Base-by-base conservation (phyloP, 2,888 invertebrate genomes). In the Eupeodes latifasciatus region DNA sequence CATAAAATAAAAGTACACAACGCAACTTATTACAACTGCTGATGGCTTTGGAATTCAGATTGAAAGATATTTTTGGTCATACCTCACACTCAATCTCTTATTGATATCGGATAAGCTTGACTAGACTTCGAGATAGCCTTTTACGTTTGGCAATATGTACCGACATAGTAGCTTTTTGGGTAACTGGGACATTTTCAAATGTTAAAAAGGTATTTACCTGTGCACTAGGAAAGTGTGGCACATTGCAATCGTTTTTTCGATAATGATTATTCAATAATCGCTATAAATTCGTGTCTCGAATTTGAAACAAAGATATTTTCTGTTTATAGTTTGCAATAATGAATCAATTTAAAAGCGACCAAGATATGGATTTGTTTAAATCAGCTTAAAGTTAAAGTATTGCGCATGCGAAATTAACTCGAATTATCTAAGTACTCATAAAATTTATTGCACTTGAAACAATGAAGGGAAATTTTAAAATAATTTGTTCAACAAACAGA, bases 1-100 rank as follows among this genome's bases (percentile, higher is more conserved):
- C 11, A 47, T 61, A 36, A 11, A 40, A 16, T 9, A 61, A 53
- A 69, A 78, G 55, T 75, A 84, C 75, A 49, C 75, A 72, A 81
- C 67, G 6, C 40, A 55, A 49, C 34, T 19, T 49, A 51, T 12
- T 27, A 27, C 27, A 27, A 55, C 5, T 76, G 51, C 36, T 27
- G 47, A 1, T 71, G 66, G 49, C 36, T 64, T 19, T 40, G n/a
- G 12, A 49, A 55, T 40, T 40, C 5, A 71, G 40, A 71, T 71
- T 71, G 2, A 55, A 27, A 34, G 40, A 44, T 19, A 27, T 55
- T 11, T 27, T 57, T 57, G 19, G 0, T 27, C 27, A 14, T 59
- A 27, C 9, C 19, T 53, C 19, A 19, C 19, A 19, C 19, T 19
- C 34, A 47, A 47, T 59, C 27, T 47, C 4, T 27, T 2, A 11